These are phyloP conservation scores for Entosphenus tridentatus DNA, from an alignment of 2,113 vertebrate genomes.

Conservation along the genomic window DNA sequence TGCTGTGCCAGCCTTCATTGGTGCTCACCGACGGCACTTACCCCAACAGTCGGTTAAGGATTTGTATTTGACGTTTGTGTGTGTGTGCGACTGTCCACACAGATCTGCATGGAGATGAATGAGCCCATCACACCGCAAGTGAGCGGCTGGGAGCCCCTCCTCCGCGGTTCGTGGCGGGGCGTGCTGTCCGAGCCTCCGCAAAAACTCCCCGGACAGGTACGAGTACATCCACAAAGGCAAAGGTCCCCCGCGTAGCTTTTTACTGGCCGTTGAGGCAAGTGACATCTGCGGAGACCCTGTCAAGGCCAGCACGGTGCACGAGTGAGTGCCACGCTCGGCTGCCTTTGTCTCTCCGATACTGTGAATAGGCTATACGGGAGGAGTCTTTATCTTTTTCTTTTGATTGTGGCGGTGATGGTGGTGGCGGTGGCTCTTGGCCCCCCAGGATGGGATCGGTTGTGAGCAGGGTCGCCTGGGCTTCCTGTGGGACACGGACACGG, in stretches of 20 bases:
- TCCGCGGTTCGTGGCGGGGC: slow-evolving; percentile 8
- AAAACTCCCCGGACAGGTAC: slow-evolving; percentile 7
- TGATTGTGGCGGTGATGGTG: not conserved
- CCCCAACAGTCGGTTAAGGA: not conserved
- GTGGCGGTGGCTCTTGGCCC: not conserved
- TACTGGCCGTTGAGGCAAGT: not conserved
- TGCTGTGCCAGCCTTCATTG: not conserved
- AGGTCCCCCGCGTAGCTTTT: not conserved
- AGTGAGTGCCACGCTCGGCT: not conserved
- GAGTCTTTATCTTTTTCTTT: no score
- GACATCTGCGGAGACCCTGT: not conserved
- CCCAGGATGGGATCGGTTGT: not conserved
- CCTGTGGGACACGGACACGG: slow-evolving; percentile 8
- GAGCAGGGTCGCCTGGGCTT: slow-evolving; percentile 7
- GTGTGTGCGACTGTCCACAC: not conserved
- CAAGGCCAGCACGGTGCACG: not conserved
- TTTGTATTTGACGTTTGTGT: not conserved
- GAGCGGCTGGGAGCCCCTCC: slow-evolving; percentile 4
- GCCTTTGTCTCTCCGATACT: not conserved
- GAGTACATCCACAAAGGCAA: not conserved
- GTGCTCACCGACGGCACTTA: not conserved
- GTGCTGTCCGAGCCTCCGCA: slow-evolving; percentile 4
- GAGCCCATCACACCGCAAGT: slow-evolving; percentile 4
- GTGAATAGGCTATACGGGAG: not conserved
- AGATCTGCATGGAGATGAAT: slow-evolving; percentile 9